Evolutionary conservation across 2,113 vertebrate genomes (phyloP).

Genomic region (Dicrurus megarhynchus): DNA sequence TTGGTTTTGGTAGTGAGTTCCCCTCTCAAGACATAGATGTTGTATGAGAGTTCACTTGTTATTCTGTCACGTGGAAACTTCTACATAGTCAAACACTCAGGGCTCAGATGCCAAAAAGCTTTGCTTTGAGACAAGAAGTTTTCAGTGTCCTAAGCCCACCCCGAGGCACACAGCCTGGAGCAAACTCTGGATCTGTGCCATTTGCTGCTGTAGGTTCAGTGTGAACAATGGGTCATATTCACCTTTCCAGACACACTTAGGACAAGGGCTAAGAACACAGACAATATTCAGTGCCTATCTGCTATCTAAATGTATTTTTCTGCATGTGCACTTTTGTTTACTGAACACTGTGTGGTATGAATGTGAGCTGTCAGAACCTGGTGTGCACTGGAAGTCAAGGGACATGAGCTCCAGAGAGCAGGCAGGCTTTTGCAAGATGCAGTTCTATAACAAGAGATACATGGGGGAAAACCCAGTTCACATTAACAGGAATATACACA

Average conservation of each 20-base stretch:
- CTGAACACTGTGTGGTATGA: constrained; percentile 58
- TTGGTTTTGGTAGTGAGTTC: background rate
- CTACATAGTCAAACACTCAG: background rate
- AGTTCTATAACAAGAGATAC: background rate
- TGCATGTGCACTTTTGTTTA: constrained; percentile 67
- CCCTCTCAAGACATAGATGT: background rate
- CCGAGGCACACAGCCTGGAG: background rate
- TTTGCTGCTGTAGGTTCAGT: constrained; percentile 36
- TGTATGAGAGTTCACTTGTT: background rate
- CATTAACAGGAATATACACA: background rate
- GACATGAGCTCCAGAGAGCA: constrained; percentile 13
- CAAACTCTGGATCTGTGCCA: background rate
- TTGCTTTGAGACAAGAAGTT: background rate
- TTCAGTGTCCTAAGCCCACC: background rate
- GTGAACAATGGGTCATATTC: background rate
- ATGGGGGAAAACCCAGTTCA: background rate
- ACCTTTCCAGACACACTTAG: background rate
- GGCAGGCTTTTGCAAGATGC: background rate
- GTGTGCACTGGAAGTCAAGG: constrained; percentile 27
- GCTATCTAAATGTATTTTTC: constrained; percentile 34
- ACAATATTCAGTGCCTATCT: constrained; percentile 52
- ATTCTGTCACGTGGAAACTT: background rate
- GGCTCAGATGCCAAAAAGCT: constrained; percentile 21
- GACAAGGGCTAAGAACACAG: constrained; percentile 57
- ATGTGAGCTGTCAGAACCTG: constrained; percentile 51